Evolutionary conservation across 2,797 vertebrate genomes (phyloP).

Genomic region (Lacerta agilis): DNA sequence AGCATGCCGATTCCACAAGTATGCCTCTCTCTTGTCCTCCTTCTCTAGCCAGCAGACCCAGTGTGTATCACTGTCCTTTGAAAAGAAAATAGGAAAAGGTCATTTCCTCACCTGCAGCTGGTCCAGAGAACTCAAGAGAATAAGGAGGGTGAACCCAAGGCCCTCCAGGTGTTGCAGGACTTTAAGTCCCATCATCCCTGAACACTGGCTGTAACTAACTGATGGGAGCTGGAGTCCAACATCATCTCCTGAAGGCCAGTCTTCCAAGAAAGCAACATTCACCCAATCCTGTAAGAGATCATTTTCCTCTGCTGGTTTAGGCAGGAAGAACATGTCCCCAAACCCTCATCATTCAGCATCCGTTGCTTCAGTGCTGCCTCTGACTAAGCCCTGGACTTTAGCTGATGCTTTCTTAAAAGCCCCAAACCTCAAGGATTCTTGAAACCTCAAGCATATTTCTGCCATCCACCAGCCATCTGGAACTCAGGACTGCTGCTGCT

Average conservation of each 20-base stretch:
- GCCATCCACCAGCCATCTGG: not conserved
- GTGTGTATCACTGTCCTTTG: not conserved
- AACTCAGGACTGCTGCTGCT: not conserved
- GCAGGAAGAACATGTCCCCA: not conserved
- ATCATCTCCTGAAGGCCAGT: not conserved
- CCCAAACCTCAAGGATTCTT: not conserved
- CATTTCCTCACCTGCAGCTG: not conserved
- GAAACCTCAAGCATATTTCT: not conserved
- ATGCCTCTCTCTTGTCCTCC: not conserved
- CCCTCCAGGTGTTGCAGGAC: not conserved
- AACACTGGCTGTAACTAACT: not conserved
- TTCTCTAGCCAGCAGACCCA: not conserved
- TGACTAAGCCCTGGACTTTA: not conserved
- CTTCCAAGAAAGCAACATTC: not conserved
- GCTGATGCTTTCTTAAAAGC: not conserved
- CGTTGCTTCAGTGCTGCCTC: too few species aligned
- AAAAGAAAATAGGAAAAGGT: conserved; percentile 9
- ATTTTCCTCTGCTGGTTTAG: not conserved
- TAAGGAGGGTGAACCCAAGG: not conserved
- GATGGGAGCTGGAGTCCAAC: not conserved
- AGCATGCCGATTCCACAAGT: not conserved
- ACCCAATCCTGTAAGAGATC: not conserved
- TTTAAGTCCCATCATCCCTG: not conserved
- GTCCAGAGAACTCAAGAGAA: not conserved
- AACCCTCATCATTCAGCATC: too few species aligned